These are phyloP conservation scores for Crotophaga sulcirostris DNA, from an alignment of 2,113 vertebrate genomes.

Conservation along the genomic window DNA sequence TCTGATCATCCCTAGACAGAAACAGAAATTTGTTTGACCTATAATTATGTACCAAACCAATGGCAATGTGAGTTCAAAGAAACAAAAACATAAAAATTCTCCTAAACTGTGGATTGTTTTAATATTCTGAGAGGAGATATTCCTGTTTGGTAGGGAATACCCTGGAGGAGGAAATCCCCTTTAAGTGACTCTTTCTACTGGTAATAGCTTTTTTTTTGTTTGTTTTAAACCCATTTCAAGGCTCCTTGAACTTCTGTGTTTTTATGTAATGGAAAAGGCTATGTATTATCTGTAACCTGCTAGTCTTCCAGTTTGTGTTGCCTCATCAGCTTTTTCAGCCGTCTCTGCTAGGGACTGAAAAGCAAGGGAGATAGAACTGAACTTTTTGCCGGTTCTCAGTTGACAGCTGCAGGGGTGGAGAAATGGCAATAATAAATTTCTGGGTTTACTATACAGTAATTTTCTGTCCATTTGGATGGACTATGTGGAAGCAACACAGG, in stretches of 20 bases:
- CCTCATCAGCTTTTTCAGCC: background rate
- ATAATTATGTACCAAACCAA: background rate
- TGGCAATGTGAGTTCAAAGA: background rate
- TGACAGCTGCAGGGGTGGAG: background rate
- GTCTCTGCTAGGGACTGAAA: background rate
- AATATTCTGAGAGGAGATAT: background rate
- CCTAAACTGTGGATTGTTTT: background rate
- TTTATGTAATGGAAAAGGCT: background rate
- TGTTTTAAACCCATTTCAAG: background rate
- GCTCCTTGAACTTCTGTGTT: background rate
- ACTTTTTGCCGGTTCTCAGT: background rate
- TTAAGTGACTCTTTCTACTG: background rate
- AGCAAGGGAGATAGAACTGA: background rate
- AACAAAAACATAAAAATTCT: background rate
- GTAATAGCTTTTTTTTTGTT: background rate
- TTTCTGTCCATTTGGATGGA: background rate
- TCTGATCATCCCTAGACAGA: constrained; percentile 26
- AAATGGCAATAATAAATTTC: background rate
- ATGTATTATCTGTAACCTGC: background rate
- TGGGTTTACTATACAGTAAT: background rate
- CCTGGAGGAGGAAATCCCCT: background rate
- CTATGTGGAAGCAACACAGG: background rate
- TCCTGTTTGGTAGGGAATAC: background rate
- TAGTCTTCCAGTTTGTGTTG: background rate
- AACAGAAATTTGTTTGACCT: constrained; percentile 43